Evolutionary conservation across 2,888 invertebrate genomes (phyloP).

Genomic region (Chrysolina haemoptera): DNA sequence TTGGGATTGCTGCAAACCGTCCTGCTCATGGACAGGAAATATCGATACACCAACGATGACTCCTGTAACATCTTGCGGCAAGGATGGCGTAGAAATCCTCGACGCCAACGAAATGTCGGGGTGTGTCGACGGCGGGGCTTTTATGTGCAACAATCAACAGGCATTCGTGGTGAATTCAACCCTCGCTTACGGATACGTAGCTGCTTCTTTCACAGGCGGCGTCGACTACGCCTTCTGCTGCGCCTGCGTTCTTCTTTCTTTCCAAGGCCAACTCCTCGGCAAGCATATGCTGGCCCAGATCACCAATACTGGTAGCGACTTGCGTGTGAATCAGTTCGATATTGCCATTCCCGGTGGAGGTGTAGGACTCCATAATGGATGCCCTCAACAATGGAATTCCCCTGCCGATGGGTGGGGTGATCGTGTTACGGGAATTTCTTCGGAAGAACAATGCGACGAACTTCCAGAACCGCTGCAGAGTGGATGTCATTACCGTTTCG

Average conservation of each 20-base stretch:
- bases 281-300: slow-evolving; percentile 31
- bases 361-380: slow-evolving; percentile 52
- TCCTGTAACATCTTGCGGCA: background rate
- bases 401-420: slow-evolving; percentile 52
- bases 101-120: slow-evolving; percentile 16
- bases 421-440: slow-evolving; percentile 49
- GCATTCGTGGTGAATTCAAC: slow-evolving; percentile 48
- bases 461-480: slow-evolving; percentile 45
- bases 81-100: slow-evolving; percentile 9
- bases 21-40: slow-evolving; percentile 40
- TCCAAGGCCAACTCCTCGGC: slow-evolving; percentile 22
- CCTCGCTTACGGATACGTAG: slow-evolving; percentile 52
- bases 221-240: slow-evolving; percentile 29
- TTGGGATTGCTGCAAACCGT: slow-evolving; percentile 45
- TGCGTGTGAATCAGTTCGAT: slow-evolving; percentile 40
- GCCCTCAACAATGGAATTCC: slow-evolving; percentile 48
- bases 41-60: background rate
- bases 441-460: slow-evolving; percentile 43
- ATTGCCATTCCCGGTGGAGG: slow-evolving; percentile 46
- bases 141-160: slow-evolving; percentile 51
- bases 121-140: slow-evolving; percentile 42
- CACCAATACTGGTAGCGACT: slow-evolving; percentile 38
- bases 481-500: slow-evolving; percentile 52
- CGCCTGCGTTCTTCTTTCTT: slow-evolving; percentile 33
- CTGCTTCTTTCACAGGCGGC: slow-evolving; percentile 40